A percentile compares a stretch with the other conserved stretches of the same genome.
These are phyloP conservation scores for Pteria penguin DNA, from an alignment of 2,888 invertebrate genomes.

Conservation along the genomic window DNA sequence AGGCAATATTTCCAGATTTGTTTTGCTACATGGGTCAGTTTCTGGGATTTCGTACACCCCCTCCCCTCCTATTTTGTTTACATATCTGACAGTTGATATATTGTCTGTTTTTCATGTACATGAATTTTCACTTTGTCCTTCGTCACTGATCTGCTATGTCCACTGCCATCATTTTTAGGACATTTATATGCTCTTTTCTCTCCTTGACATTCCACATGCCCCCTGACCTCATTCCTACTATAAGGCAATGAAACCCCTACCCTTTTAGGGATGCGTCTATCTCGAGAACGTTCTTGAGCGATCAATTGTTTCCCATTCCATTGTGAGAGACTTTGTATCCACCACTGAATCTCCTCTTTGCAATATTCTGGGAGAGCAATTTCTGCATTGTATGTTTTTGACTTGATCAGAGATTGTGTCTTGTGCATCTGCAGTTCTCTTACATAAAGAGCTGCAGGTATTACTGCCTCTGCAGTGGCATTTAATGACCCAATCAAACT, in stretches of 20 bases:
- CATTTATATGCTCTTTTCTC: constrained; percentile 23
- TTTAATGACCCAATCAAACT: neutral
- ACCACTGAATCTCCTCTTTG: constrained; percentile 19
- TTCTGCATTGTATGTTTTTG: neutral
- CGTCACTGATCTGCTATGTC: neutral
- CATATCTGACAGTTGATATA: constrained; percentile 1
- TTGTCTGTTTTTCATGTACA: constrained; percentile 12
- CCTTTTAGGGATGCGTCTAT: constrained; percentile 10
- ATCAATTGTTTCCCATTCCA: constrained; percentile 25
- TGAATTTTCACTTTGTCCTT: constrained; percentile 11
- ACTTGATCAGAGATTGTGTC: neutral
- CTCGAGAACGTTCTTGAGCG: constrained; percentile 14
- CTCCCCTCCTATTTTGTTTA: constrained; percentile 25
- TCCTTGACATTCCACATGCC: constrained; percentile 2
- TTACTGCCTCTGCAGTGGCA: constrained; percentile 3
- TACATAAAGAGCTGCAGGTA: constrained; percentile 8
- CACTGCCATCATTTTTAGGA: constrained; percentile 20
- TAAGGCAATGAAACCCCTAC: constrained; percentile 7
- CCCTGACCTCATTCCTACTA: neutral
- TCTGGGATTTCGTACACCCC: constrained; percentile 16
- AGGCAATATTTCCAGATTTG: constrained; percentile 18
- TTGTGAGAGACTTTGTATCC: neutral
- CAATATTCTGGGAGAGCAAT: neutral
- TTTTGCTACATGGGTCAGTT: neutral
- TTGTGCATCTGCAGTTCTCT: constrained; percentile 14